Percentiles rank a stretch among this genome's conserved stretches.
Evolutionary conservation across 2,797 vertebrate species (phyloP).

Genomic region (Heteromormyrus szaboi): DNA sequence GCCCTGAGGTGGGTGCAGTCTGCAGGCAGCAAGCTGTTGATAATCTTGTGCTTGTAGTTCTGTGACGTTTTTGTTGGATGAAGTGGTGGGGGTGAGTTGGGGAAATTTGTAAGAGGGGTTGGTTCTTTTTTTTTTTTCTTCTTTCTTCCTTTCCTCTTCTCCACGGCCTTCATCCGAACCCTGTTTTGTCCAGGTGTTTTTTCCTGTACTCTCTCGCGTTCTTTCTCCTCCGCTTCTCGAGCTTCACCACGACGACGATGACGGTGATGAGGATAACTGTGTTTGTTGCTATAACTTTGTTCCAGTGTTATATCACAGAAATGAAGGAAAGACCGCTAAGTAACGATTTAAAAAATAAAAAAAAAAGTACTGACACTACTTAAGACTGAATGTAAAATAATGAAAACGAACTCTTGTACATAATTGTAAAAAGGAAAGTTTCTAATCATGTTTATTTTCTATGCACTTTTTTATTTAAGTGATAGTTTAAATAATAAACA

Average conservation of each 20-base stretch:
- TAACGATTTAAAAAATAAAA: constrained; percentile 31
- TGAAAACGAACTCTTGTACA: constrained; percentile 77
- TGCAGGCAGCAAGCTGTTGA: neutral
- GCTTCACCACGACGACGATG: constrained; percentile 51
- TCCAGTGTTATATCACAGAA: constrained; percentile 86
- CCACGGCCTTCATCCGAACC: constrained; percentile 52
- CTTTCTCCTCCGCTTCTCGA: constrained; percentile 38
- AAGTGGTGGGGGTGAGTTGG: constrained; percentile 20
- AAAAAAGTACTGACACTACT: constrained; percentile 85
- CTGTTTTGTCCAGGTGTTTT: constrained; percentile 52
- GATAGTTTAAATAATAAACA: constrained; percentile 99
- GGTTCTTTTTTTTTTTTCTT: neutral
- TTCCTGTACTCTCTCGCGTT: constrained; percentile 44
- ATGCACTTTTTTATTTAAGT: constrained; percentile 99
- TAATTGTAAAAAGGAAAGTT: constrained; percentile 99
- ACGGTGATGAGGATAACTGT: constrained; percentile 50
- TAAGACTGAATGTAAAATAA: constrained; percentile 99
- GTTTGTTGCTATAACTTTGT: constrained; percentile 50
- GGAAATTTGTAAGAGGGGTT: constrained; percentile 28
- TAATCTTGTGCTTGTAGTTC: constrained; percentile 45
- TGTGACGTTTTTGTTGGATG: constrained; percentile 39
- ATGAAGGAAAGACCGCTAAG: constrained; percentile 91
- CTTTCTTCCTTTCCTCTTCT: neutral
- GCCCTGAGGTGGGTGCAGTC: constrained; percentile 26
- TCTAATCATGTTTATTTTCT: constrained; percentile 99